phyloP scores from a whole-genome alignment of 2,113 vertebrate genomes.

The Pedetes capensis region DNA sequence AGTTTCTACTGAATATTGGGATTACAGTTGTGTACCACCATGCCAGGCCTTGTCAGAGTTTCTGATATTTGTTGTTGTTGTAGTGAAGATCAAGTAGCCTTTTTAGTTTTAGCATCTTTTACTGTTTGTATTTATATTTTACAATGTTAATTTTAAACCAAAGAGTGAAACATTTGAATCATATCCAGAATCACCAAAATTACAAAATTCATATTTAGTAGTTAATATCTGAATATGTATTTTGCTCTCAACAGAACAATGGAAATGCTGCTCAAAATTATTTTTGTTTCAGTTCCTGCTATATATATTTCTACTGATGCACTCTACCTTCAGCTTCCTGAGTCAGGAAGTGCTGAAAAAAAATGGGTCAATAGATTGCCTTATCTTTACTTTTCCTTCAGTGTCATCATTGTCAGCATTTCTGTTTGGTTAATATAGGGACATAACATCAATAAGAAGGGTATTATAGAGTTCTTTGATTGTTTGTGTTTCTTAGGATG shows the following conservation, averaged over 20 bases:
- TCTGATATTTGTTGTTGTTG: background rate
- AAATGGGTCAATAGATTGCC: rapidly evolving
- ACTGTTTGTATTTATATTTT: background rate
- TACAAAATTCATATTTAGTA: background rate
- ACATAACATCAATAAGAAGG: background rate
- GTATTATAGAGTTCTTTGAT: background rate
- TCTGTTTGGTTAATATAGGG: background rate
- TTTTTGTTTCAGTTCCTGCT: background rate
- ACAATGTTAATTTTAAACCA: background rate
- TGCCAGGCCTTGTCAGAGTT: too few species aligned
- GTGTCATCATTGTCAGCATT: background rate
- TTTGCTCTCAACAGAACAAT: background rate
- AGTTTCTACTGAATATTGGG: too few species aligned
- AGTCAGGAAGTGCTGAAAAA: background rate
- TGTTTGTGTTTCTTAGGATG: background rate
- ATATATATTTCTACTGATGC: background rate
- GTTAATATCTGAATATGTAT: background rate
- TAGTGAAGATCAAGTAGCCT: background rate
- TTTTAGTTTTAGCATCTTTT: slow-evolving; percentile 34
- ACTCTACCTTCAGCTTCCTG: background rate
- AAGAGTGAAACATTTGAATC: slow-evolving; percentile 25
- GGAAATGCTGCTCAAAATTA: background rate
- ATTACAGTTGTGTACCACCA: too few species aligned
- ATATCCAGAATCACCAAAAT: background rate
- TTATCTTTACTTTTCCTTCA: background rate